Evolutionary conservation across 2,797 vertebrate genomes (phyloP).

Genomic region (Harpagifer antarcticus): DNA sequence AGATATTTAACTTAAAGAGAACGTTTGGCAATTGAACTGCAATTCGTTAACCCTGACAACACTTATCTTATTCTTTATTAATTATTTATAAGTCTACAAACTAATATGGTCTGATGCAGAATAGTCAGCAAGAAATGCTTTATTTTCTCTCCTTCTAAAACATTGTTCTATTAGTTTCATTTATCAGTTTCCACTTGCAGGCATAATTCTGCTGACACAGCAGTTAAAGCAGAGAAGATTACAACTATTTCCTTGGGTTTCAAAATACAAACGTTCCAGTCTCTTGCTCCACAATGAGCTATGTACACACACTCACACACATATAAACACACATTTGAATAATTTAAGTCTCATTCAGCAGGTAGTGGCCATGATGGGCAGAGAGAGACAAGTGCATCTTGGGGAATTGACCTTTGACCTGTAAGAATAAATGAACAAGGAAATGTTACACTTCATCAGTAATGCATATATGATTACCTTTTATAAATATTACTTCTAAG

Average conservation of each 20-base stretch:
- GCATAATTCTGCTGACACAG: conserved; percentile 26
- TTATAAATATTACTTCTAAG: neutral
- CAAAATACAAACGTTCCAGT: conserved; percentile 69
- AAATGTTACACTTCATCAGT: conserved; percentile 54
- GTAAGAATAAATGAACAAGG: conserved; percentile 70
- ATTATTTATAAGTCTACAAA: neutral
- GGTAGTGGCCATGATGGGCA: conserved; percentile 64
- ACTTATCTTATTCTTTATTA: too few species aligned
- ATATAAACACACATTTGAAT: conserved; percentile 51
- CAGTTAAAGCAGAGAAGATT: conserved; percentile 51
- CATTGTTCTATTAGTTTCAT: conserved; percentile 12
- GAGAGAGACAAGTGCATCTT: conserved; percentile 74
- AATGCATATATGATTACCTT: conserved; percentile 15
- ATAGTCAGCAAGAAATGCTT: conserved; percentile 45
- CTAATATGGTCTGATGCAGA: conserved; percentile 24
- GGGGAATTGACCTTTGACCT: conserved; percentile 78
- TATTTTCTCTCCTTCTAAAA: conserved; percentile 45
- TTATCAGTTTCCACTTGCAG: conserved; percentile 20
- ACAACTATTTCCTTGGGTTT: conserved; percentile 33
- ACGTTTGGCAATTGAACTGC: neutral
- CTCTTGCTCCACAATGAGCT: conserved; percentile 44
- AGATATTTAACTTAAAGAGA: neutral
- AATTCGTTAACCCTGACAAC: neutral
- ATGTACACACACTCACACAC: conserved; percentile 44
- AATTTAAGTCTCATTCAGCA: conserved; percentile 76